Evolutionary conservation across 2,888 invertebrate genomes (phyloP), one percentile per base, ranked within the genome.

Genomic region (Dugesia japonica): DNA sequence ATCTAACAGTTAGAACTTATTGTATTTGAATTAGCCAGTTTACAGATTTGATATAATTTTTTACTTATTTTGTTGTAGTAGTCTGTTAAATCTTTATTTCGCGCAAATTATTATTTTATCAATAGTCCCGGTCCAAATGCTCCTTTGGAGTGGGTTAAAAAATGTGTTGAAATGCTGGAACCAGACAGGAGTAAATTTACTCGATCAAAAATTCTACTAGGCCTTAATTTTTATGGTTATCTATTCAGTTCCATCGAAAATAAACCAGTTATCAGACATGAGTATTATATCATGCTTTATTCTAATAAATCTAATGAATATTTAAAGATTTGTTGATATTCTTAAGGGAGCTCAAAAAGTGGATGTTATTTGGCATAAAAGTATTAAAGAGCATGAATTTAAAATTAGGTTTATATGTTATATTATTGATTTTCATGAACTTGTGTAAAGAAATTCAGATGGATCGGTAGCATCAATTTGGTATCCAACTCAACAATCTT

Each of bases 201-300:
- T 81, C 86, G 91, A 71, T 85, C 87, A 1, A 92, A 94, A 85
- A 90, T 94, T 78, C 86, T 94, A 17, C 86, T 92, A 79, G 94
- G 94, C 0, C 83, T 94, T 4, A 95, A 94, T 84, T 92, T 94
- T 86, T 95, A 94, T 85, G 94, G 94, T 0, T 90, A 92, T 83
- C 90, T 91, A 80, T 94, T 90, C 81, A 90, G 89, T 0, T 88
- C 89, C 0, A 89, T 89, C 80, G 82, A 15, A 77, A 92, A 92
- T 1, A 90, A 90, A 0, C 89, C 93, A 0, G 90, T 94, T 78
- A 86, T 92, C 15, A 91, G 89, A 0, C 81, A 73, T 80, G 85
- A 85, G 79, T 85, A 83, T 20, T 74, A 1, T 7, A 23, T 4
- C 1, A 7, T 13, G 4, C 4, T 31, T 31, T 13, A 31, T 31